These are phyloP conservation scores for Meloidogyne chitwoodi DNA, from an alignment of 1,140 invertebrate genomes.

Conservation along the genomic window DNA sequence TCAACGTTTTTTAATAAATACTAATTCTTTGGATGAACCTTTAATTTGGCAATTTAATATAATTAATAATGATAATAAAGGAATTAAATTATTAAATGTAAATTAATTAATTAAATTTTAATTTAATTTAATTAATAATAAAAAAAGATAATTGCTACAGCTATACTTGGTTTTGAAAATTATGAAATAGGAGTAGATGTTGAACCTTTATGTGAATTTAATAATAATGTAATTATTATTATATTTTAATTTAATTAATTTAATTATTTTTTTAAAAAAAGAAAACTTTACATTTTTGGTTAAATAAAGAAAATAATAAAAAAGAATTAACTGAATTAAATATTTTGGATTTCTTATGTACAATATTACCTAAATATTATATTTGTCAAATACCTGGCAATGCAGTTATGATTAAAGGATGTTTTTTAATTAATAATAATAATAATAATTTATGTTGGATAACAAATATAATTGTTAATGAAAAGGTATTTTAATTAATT, in stretches of 20 bases:
- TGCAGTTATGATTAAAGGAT: conserved; percentile 1
- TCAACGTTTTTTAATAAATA: conserved; percentile 52
- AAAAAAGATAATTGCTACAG: conserved; percentile 1
- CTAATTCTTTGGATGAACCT: conserved; percentile 19
- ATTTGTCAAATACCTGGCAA: conserved; percentile 19
- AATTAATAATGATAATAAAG: conserved; percentile 6
- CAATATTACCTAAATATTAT: conserved; percentile 15
- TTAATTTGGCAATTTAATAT: conserved; percentile 31
- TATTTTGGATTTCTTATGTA: conserved; percentile 29
- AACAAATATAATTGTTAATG: conserved; percentile 30
- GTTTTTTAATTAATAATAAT: neutral
- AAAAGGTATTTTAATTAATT: conserved; percentile 13
- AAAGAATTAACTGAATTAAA: conserved; percentile 33
- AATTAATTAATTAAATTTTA: neutral
- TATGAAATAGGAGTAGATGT: conserved; percentile 45
- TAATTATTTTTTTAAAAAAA: neutral
- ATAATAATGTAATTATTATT: neutral
- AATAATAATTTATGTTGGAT: conserved; percentile 44
- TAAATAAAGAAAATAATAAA: conserved; percentile 21
- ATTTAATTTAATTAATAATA: neutral
- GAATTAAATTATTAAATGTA: conserved; percentile 4
- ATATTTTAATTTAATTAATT: neutral
- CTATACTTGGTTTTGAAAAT: conserved; percentile 28
- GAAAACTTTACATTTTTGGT: conserved; percentile 36
- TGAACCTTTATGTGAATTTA: conserved; percentile 37